These are phyloP conservation scores for Hofmannophila pseudospretella DNA, from an alignment of 2,888 invertebrate genomes.

Conservation along the genomic window DNA sequence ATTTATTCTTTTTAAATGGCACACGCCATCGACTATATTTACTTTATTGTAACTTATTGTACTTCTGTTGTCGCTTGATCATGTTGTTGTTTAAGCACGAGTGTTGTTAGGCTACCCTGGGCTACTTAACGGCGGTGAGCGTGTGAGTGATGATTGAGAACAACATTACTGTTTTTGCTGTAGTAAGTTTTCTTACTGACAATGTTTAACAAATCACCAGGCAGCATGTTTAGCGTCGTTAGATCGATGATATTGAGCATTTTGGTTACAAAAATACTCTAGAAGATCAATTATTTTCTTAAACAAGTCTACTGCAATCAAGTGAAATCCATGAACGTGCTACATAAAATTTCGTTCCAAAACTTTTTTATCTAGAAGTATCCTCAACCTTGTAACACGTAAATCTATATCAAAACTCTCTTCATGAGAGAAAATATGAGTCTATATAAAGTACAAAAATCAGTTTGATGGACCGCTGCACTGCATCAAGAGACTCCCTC, in stretches of 20 bases:
- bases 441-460: conserved; percentile 12
- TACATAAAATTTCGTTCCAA: no score
- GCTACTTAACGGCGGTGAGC: conserved; percentile 52
- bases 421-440: neutral
- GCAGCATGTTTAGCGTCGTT: conserved; percentile 8
- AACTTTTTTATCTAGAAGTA: no score
- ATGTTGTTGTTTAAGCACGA: conserved; percentile 70
- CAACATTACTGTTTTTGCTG: conserved; percentile 11
- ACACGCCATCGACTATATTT: conserved; percentile 78
- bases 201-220: neutral
- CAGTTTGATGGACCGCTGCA: conserved; percentile 10
- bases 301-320: no score
- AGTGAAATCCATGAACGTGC: no score
- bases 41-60: conserved; percentile 60
- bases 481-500: conserved; percentile 12
- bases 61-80: conserved; percentile 71
- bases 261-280: neutral
- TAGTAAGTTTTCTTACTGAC: neutral
- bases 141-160: conserved; percentile 20
- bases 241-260: neutral
- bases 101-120: conserved; percentile 64
- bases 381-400: no score
- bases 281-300: no score
- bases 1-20: conserved; percentile 62
- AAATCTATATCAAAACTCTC: no score